Evolutionary conservation across 2,888 invertebrate species (phyloP).

Genomic region (Drosophila austrosaltans): DNA sequence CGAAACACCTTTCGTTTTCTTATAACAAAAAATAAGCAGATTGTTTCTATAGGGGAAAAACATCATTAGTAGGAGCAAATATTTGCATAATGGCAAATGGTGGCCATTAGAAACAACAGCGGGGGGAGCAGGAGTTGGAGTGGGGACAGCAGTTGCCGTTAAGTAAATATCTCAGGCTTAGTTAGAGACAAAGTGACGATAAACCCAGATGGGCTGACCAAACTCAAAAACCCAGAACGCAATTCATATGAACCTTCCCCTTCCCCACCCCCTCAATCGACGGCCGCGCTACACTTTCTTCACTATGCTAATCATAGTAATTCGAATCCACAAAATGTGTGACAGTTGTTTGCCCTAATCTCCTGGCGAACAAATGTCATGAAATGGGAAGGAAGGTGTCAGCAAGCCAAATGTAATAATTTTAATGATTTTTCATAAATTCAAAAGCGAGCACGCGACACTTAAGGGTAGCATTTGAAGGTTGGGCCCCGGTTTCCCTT

Average conservation of each 20-base stretch:
- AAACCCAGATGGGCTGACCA: slow-evolving; percentile 20
- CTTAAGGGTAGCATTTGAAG: slow-evolving; percentile 64
- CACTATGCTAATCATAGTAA: slow-evolving; percentile 73
- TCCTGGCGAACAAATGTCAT: slow-evolving; percentile 70
- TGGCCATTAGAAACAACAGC: slow-evolving; percentile 48
- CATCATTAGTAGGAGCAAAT: slow-evolving; percentile 73
- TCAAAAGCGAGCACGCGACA: slow-evolving; percentile 58
- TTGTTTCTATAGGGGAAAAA: slow-evolving; percentile 44
- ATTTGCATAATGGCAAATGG: slow-evolving; percentile 72
- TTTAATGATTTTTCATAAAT: slow-evolving; percentile 79
- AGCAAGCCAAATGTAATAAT: slow-evolving; percentile 77
- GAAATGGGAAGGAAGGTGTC: slow-evolving; percentile 68
- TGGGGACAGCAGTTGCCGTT: slow-evolving; percentile 27
- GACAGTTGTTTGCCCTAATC: slow-evolving; percentile 77
- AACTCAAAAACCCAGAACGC: neutral
- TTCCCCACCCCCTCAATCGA: too few relatives aligned
- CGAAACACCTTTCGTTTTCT: slow-evolving; percentile 20
- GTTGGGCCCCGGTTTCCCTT: neutral
- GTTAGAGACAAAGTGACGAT: slow-evolving; percentile 26
- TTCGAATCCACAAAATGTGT: slow-evolving; percentile 71
- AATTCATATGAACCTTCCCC: neutral
- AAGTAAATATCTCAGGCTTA: slow-evolving; percentile 64
- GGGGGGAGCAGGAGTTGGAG: neutral
- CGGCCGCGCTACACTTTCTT: neutral
- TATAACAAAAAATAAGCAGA: slow-evolving; percentile 49